Base-by-base conservation (phyloP, 2,113 vertebrate species). In the Poeciliopsis retropinna region DNA sequence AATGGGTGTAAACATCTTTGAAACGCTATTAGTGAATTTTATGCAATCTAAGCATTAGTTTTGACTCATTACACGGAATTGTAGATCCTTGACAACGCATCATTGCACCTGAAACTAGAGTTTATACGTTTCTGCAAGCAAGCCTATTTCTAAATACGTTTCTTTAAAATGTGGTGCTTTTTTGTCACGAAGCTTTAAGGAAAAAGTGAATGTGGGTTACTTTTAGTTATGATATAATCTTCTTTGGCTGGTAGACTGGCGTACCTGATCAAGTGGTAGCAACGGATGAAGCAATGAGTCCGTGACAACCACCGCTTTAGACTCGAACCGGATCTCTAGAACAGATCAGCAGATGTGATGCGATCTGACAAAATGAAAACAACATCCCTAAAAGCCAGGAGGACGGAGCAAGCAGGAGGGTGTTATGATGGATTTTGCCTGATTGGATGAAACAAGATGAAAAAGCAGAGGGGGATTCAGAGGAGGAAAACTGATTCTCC, bases 281-380 rank as follows among this genome's bases (percentile, higher is more conserved):
- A 64, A 37, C 34, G 54, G 9, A 73, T 73, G 15, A 61, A 41
- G 7, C 57, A n/a, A 47, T 19, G 44, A 13, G 81, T 82, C 44
- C 27, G 15, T 3, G n/a, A 64, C 28, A 75, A 65, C 63, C 64
- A 80, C 9, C 31, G 39, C 13, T 64, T 41, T 67, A 37, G 74
- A 82, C 31, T 70, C 63, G 72, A 67, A 60, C 66, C 76, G 60
- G 13, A 17, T 44, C 37, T 64, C 34, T 62, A 19, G 39, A 6
- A 73, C 9, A 80, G 80, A 82, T 75, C 72, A 67, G 68, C 31
- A 61, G 31, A 77, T 63, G 27, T 41, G 64, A 83, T 65, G 79
- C 78, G 63, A 27, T 39, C 8, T 39, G 28, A 30, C 64, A 68
- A 47, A 39, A 65, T 15, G 5, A 51, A 64, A 66, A 69, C 4